Evolutionary conservation across 2,888 invertebrate species (phyloP).

Genomic region (Catonia carolina): DNA sequence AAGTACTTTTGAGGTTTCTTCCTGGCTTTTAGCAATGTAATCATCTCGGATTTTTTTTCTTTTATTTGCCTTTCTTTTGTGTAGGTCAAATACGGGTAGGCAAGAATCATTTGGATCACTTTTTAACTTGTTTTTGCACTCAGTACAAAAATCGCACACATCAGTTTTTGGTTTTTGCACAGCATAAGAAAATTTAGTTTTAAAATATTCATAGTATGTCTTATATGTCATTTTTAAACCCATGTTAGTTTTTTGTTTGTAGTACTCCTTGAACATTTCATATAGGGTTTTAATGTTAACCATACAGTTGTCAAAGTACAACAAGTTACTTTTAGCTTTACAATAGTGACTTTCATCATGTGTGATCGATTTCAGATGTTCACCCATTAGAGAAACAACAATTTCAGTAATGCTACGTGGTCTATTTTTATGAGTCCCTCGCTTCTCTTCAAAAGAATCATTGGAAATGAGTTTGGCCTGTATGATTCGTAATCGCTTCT

Average conservation of each 20-base stretch:
- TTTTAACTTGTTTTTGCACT: conserved; percentile 15
- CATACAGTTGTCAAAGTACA: too few species aligned
- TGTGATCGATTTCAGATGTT: conserved; percentile 16
- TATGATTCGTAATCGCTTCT: too few species aligned
- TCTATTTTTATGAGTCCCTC: conserved; percentile 17
- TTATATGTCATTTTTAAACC: too few species aligned
- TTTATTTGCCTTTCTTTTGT: conserved; percentile 12
- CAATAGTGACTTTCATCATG: conserved; percentile 19
- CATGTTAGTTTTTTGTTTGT: too few species aligned
- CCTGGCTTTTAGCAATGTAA: conserved; percentile 18
- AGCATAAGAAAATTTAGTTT: too few species aligned
- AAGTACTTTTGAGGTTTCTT: conserved; percentile 12
- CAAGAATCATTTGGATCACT: conserved; percentile 16
- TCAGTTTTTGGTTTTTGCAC: too few species aligned
- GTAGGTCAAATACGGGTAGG: conserved; percentile 14
- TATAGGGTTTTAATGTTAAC: too few species aligned
- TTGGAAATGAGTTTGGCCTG: too few species aligned
- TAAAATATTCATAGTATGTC: too few species aligned
- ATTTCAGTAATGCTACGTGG: conserved; percentile 17
- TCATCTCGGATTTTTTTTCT: conserved; percentile 15
- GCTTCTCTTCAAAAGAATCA: conserved; percentile 16
- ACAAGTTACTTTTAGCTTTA: too few species aligned
- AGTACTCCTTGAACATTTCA: too few species aligned
- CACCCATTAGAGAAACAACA: conserved; percentile 18
- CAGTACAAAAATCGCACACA: conserved; percentile 15